Evolutionary conservation across 2,797 vertebrate genomes (phyloP).

Genomic region (Poecile montanus): DNA sequence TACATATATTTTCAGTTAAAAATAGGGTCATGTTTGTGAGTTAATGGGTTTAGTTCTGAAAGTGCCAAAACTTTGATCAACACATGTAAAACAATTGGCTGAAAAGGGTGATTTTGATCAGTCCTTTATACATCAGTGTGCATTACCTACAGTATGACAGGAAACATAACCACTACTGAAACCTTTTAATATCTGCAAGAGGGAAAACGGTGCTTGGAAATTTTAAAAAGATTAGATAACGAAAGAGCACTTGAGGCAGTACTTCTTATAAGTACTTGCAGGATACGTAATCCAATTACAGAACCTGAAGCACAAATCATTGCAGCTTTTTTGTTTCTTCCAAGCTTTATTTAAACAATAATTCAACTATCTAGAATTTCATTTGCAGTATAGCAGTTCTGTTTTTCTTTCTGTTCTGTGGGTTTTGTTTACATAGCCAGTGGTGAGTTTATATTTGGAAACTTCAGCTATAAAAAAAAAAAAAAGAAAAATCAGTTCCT

Average conservation of each 20-base stretch:
- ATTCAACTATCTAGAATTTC: neutral
- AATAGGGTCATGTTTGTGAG: slow-evolving; percentile 58
- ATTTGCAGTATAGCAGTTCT: neutral
- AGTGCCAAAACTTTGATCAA: slow-evolving; percentile 76
- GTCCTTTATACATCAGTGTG: slow-evolving; percentile 43
- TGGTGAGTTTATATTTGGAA: neutral
- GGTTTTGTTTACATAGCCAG: neutral
- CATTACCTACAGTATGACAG: slow-evolving; percentile 53
- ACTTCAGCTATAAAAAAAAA: neutral
- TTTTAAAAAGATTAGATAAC: slow-evolving; percentile 64
- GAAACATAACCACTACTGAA: slow-evolving; percentile 59
- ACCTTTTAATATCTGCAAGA: slow-evolving; percentile 62
- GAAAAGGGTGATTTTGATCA: slow-evolving; percentile 54
- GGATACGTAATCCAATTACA: neutral
- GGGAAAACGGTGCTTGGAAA: slow-evolving; percentile 50
- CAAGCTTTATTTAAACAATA: slow-evolving; percentile 27
- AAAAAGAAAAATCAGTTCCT: neutral
- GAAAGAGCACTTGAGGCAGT: slow-evolving; percentile 33
- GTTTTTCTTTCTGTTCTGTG: neutral
- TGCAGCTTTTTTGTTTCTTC: slow-evolving; percentile 20
- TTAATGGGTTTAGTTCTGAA: slow-evolving; percentile 70
- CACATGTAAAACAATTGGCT: slow-evolving; percentile 53
- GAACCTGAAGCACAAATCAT: neutral
- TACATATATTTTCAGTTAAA: slow-evolving; percentile 58
- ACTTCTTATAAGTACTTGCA: slow-evolving; percentile 12